Conservation (phyloP, 2,113 vertebrate genomes). For the Hiodon tergisus region DNA sequence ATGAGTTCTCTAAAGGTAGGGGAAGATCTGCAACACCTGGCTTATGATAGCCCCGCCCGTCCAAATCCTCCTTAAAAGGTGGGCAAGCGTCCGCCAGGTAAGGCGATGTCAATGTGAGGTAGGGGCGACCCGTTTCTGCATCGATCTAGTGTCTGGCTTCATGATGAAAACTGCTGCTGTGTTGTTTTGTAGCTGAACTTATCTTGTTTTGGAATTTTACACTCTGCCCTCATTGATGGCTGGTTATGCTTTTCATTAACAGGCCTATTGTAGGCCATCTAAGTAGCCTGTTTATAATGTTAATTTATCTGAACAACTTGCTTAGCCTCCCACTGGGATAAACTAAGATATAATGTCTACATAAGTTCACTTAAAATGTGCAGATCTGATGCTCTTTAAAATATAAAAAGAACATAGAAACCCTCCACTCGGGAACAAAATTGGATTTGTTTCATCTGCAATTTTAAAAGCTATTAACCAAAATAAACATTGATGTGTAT, state of each 20-base stretch:
- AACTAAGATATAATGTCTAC: conserved; percentile 8
- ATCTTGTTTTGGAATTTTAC: too few relatives aligned
- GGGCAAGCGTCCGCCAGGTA: not conserved
- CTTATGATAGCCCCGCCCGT: not conserved
- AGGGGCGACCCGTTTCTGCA: too few relatives aligned
- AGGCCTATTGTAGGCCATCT: not conserved
- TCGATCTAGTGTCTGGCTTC: too few relatives aligned
- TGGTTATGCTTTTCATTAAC: too few relatives aligned
- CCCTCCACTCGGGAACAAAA: conserved; percentile 76
- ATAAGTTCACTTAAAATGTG: conserved; percentile 16
- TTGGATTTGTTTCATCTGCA: conserved; percentile 83
- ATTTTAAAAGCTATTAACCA: conserved; percentile 91
- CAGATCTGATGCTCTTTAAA: conserved; percentile 59
- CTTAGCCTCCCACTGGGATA: conserved; percentile 9
- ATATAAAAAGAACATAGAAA: conserved; percentile 71
- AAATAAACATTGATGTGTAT: conserved; percentile 89
- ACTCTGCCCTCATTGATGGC: too few relatives aligned
- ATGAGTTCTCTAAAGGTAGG: not conserved
- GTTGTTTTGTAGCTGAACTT: too few relatives aligned
- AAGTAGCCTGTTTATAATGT: conserved; percentile 1
- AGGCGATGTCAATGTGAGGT: not conserved
- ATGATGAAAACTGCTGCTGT: not conserved
- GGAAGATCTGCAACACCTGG: too few relatives aligned
- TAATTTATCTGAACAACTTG: conserved; percentile 11
- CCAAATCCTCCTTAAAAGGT: not conserved